These are phyloP conservation scores for Psococerastis gibbosa DNA, from an alignment of 2,888 invertebrate species.

Conservation along the genomic window DNA sequence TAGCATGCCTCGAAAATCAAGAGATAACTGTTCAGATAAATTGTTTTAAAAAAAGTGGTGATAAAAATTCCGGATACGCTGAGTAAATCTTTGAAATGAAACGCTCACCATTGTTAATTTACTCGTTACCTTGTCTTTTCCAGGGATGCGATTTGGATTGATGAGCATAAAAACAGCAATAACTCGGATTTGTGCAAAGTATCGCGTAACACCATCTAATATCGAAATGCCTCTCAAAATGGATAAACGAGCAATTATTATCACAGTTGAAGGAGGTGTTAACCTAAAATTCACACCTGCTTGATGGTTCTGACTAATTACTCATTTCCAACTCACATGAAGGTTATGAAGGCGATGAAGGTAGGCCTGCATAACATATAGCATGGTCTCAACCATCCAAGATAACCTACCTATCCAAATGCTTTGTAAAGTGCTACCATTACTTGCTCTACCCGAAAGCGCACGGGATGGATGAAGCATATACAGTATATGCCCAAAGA, in stretches of 20 bases:
- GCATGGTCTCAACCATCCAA: too few species aligned
- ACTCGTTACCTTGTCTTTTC: conserved; percentile 18
- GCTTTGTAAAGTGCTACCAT: not conserved
- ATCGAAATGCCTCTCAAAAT: not conserved
- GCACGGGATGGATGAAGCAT: too few species aligned
- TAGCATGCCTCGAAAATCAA: too few species aligned
- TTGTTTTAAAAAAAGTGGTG: too few species aligned
- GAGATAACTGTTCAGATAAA: too few species aligned
- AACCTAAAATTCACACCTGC: not conserved
- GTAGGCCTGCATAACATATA: too few species aligned
- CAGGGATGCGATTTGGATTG: conserved; percentile 21
- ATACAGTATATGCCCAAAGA: too few species aligned
- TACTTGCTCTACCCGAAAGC: too few species aligned
- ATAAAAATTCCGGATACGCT: too few species aligned
- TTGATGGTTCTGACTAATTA: not conserved
- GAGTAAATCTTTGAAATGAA: too few species aligned
- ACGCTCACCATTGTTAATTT: too few species aligned
- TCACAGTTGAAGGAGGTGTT: not conserved
- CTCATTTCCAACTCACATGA: not conserved
- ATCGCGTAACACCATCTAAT: not conserved
- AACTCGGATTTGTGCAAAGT: not conserved
- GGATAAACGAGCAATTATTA: conserved; percentile 4
- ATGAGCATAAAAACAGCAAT: conserved; percentile 4
- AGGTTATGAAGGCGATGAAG: too few species aligned
- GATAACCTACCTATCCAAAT: not conserved